Percentiles rank a stretch among this genome's conserved stretches.
Conservation (phyloP, 2,113 vertebrate genomes). For the Symphodus melops region DNA sequence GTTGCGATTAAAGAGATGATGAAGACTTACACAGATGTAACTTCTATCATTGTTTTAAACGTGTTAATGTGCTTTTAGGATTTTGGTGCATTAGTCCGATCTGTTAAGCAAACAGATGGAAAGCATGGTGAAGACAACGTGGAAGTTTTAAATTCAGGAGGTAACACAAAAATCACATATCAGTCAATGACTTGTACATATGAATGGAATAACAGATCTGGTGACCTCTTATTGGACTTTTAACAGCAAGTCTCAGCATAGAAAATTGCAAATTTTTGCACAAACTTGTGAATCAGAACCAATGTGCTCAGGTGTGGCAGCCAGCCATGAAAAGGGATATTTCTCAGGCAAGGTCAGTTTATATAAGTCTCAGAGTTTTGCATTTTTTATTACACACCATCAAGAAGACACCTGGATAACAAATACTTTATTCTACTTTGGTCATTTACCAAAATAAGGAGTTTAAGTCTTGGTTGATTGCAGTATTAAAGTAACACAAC, state of each 20-base stretch:
- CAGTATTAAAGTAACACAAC: background rate
- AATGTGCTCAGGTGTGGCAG: background rate
- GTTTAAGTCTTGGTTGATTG: background rate
- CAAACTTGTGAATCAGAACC: background rate
- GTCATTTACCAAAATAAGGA: no score
- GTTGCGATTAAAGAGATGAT: slow-evolving; percentile 1
- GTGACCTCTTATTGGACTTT: background rate
- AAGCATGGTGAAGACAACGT: background rate
- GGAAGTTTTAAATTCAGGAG: no score
- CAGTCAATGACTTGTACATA: background rate
- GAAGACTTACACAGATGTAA: background rate
- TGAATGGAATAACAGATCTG: background rate
- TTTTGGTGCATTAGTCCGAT: background rate
- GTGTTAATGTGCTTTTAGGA: background rate
- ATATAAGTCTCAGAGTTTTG: background rate
- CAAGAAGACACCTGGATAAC: background rate
- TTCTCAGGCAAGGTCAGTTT: no score
- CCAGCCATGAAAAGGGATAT: no score
- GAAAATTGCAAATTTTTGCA: no score
- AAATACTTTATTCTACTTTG: no score
- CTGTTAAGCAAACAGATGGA: background rate
- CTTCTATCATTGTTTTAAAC: background rate
- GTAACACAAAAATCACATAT: background rate
- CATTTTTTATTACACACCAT: background rate
- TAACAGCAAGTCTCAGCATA: no score